A percentile compares a stretch with the other conserved stretches of the same genome.
phyloP scores from a whole-genome alignment of 2,113 vertebrate species.

The Tenrec ecaudatus region DNA sequence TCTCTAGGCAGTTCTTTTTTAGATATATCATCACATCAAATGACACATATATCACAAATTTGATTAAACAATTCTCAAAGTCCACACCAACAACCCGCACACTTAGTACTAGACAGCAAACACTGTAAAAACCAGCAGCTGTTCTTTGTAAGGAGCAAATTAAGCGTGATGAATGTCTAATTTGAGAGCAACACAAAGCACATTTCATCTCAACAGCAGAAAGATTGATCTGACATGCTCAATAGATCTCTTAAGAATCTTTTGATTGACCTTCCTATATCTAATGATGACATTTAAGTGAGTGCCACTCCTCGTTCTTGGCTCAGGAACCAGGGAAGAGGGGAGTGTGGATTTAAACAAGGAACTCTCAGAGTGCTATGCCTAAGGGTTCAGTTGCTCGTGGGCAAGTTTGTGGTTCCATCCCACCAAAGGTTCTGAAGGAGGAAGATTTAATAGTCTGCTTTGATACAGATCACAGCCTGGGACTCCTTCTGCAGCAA shows the following conservation, averaged over 20 bases:
- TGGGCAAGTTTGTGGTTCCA: neutral
- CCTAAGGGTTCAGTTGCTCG: neutral
- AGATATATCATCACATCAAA: conserved; percentile 47
- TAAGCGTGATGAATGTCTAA: conserved; percentile 67
- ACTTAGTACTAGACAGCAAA: conserved; percentile 47
- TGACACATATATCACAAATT: conserved; percentile 16
- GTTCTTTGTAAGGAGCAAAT: conserved; percentile 48
- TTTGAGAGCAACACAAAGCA: conserved; percentile 55
- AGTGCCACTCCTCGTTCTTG: neutral
- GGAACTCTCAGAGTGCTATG: neutral
- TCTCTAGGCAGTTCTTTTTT: conserved; percentile 40
- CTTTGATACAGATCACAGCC: neutral
- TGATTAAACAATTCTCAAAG: conserved; percentile 38
- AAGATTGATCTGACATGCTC: conserved; percentile 61
- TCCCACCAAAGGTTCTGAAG: neutral
- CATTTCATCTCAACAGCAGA: conserved; percentile 70
- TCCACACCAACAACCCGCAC: conserved; percentile 24
- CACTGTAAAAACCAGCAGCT: conserved; percentile 73
- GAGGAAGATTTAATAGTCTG: neutral
- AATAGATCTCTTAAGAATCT: conserved; percentile 23
- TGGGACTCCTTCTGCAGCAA: too few species aligned
- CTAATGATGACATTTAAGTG: neutral
- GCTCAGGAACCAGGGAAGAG: neutral
- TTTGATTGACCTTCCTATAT: conserved; percentile 46
- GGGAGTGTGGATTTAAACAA: neutral